Evolutionary conservation across 1,140 invertebrate genomes (phyloP).

Genomic region (Galleria mellonella): DNA sequence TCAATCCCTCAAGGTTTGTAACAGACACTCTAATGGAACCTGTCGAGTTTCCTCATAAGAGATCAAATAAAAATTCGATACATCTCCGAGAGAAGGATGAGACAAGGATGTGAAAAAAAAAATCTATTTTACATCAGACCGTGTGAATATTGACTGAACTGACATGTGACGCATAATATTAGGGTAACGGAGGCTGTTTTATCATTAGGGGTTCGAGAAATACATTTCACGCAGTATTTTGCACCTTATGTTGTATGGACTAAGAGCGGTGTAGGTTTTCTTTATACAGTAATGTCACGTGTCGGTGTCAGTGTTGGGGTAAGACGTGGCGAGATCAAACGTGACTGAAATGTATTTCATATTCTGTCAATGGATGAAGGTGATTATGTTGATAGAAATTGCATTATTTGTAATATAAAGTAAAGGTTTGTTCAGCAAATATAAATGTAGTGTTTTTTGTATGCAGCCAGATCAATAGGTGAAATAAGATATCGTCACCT

Average conservation of each 20-base stretch:
- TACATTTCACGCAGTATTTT: constrained; percentile 1
- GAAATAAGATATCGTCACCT: no score
- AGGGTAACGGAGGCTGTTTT: neutral
- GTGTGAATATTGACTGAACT: constrained; percentile 15
- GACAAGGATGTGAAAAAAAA: constrained; percentile 16
- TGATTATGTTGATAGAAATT: no score
- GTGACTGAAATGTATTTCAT: no score
- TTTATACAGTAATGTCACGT: no score
- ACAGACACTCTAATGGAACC: constrained; percentile 42
- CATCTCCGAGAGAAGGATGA: constrained; percentile 21
- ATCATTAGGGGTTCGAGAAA: neutral
- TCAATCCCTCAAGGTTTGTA: constrained; percentile 17
- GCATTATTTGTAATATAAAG: no score
- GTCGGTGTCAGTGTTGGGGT: no score
- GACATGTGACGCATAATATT: constrained; percentile 8
- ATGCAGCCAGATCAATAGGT: no score
- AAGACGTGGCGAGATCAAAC: no score
- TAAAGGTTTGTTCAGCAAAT: no score
- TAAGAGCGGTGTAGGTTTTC: neutral
- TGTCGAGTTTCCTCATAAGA: constrained; percentile 17
- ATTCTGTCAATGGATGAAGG: no score
- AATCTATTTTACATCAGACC: constrained; percentile 22
- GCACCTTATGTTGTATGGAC: neutral
- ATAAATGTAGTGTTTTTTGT: no score
- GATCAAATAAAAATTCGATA: constrained; percentile 42